These are phyloP conservation scores for Malurus elegans DNA, from an alignment of 2,113 vertebrate species.

Conservation along the genomic window DNA sequence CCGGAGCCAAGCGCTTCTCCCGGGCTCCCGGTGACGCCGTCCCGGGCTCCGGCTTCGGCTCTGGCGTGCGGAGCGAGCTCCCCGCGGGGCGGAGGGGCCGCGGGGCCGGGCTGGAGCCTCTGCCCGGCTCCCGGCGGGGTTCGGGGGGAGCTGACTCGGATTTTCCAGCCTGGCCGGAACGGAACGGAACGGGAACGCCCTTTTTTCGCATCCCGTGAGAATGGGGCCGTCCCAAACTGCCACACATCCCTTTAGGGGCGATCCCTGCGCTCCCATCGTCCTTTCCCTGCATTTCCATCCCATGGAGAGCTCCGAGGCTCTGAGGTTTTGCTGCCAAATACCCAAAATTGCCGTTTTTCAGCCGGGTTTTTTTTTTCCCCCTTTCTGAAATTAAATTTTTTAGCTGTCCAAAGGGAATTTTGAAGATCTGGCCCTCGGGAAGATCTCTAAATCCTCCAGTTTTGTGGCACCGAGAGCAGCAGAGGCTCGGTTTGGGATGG, in stretches of 20 bases:
- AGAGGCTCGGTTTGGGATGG: not conserved
- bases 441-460: not conserved
- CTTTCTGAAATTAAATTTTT: not conserved
- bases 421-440: not conserved
- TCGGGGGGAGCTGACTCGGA: not conserved
- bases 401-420: not conserved
- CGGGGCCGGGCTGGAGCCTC: not conserved
- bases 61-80: not conserved
- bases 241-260: rapidly evolving
- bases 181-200: not conserved
- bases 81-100: not conserved
- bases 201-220: rapidly evolving
- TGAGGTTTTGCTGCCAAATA: not conserved
- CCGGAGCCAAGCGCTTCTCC: not conserved
- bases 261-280: not conserved
- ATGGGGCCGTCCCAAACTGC: rapidly evolving
- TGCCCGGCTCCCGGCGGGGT: rapidly evolving
- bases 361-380: not conserved
- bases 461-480: not conserved
- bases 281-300: not conserved
- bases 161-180: slow-evolving; percentile 9
- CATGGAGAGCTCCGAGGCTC: rapidly evolving
- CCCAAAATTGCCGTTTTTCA: not conserved
- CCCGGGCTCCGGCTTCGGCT: not conserved
- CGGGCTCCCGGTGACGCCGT: not conserved